Evolutionary conservation across 1,140 invertebrate genomes (phyloP), one percentile per base, ranked within the genome.

Genomic region (Odontomachus brunneus): DNA sequence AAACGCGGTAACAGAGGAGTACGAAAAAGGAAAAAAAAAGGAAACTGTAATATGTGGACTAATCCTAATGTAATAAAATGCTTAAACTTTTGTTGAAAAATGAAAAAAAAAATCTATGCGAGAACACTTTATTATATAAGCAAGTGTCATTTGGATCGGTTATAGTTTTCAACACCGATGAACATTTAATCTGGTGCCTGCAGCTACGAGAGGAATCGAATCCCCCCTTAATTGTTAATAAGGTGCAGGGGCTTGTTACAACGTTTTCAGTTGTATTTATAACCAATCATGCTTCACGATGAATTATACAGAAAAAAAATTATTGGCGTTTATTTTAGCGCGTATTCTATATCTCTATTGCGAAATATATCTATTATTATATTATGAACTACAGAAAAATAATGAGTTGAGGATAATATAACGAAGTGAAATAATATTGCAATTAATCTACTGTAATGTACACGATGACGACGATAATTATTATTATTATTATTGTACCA

Each of bases 61-160:
- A 89, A 92, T 84, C 89, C 89, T 91, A 44, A 44, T 91, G 89
- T 92, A 91, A 92, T 92, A 91, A 92, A 92, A 93, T 91, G 93
- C 93, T 93, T 93, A 84, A 92, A 94, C 91, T 93, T 93, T 94
- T 93, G 92, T 94, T 94, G 89, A 93, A 90, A n/a, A 91, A 92
- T 93, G 90, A 90, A 92, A 76, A 62, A 89, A 83, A 89, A 89
- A 93, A 92, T 93, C 91, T 93, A 92, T 93, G 90, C 91, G 89
- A 92, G 90, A 92, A 91, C 91, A 90, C 55, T 80, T 89, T 92
- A 92, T 90, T 92, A 72, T 92, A 72, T 90, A 90, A 89, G 89
- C 89, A 88, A 92, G 92, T 92, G 92, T 92, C 89, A 90, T 91
- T 92, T 91, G 88, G 91, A 91, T 92, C 88, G 76, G 90, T 90